Evolutionary conservation across 2,888 invertebrate species (phyloP).

Genomic region (Axea sp.): DNA sequence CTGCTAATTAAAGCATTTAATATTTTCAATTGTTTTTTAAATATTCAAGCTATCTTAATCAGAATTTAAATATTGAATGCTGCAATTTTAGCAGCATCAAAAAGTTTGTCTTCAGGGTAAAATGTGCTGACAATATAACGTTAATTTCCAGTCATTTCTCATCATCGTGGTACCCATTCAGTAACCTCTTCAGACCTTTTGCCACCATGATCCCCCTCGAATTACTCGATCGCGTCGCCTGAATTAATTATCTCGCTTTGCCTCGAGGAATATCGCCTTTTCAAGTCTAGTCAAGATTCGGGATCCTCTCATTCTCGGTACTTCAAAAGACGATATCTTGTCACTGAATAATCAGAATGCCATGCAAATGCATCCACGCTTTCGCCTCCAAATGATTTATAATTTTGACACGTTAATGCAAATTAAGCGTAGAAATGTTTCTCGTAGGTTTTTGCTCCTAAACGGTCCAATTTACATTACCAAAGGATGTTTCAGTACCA

Average conservation of each 20-base stretch:
- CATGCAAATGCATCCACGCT: constrained; percentile 47
- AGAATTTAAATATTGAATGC: constrained; percentile 20
- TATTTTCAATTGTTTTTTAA: not conserved
- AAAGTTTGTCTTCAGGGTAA: constrained; percentile 25
- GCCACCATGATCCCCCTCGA: constrained; percentile 52
- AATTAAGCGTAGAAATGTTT: too few relatives aligned
- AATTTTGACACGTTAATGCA: constrained; percentile 36
- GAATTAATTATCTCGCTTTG: constrained; percentile 61
- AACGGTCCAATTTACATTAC: too few relatives aligned
- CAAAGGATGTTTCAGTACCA: too few relatives aligned
- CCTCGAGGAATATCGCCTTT: constrained; percentile 60
- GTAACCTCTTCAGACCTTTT: constrained; percentile 51
- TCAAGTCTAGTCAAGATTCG: constrained; percentile 56
- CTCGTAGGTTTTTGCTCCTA: too few relatives aligned
- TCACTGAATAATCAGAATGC: constrained; percentile 50
- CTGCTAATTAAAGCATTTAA: too few relatives aligned
- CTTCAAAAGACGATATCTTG: constrained; percentile 58
- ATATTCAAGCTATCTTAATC: constrained; percentile 14
- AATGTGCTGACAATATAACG: constrained; percentile 55
- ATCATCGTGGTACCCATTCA: constrained; percentile 43
- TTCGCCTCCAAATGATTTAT: constrained; percentile 37
- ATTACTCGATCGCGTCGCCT: constrained; percentile 55
- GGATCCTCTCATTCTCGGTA: constrained; percentile 48
- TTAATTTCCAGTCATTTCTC: constrained; percentile 58
- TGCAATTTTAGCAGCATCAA: constrained; percentile 14